Conservation (phyloP, 1,140 invertebrate genomes). For the Rhagoletis pomonella region DNA sequence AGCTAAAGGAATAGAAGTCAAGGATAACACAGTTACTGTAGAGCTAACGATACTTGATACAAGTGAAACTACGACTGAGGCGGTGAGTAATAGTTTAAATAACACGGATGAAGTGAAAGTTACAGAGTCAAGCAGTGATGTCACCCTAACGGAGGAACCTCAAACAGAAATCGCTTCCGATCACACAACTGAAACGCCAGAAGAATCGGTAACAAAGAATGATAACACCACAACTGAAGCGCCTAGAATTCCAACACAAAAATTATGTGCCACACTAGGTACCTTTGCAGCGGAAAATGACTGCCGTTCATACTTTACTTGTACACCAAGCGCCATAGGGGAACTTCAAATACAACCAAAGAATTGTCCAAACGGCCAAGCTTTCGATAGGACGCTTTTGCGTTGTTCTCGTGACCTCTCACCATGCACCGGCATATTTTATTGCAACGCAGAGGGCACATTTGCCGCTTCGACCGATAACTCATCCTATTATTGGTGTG, state of each 20-base stretch:
- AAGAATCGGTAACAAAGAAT: neutral
- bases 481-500: constrained; percentile 65
- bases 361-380: constrained; percentile 60
- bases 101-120: neutral
- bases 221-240: neutral
- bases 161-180: neutral
- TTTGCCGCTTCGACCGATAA: constrained; percentile 60
- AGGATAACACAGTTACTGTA: neutral
- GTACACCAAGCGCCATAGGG: constrained; percentile 56
- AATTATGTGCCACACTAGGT: neutral
- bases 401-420: constrained; percentile 66
- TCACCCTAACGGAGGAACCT: neutral
- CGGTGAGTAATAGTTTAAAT: neutral
- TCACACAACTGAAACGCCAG: neutral
- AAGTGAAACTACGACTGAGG: neutral
- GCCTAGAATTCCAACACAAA: neutral
- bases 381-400: constrained; percentile 59
- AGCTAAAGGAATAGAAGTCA: neutral
- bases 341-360: neutral
- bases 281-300: constrained; percentile 53
- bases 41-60: neutral
- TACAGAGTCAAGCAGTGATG: neutral
- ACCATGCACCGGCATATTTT: constrained; percentile 58
- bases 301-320: constrained; percentile 64
- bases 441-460: constrained; percentile 59